Percentiles rank a stretch among this genome's conserved stretches.
Evolutionary conservation across 2,888 invertebrate genomes (phyloP).

Genomic region (Sinodicranocentrus sp.): DNA sequence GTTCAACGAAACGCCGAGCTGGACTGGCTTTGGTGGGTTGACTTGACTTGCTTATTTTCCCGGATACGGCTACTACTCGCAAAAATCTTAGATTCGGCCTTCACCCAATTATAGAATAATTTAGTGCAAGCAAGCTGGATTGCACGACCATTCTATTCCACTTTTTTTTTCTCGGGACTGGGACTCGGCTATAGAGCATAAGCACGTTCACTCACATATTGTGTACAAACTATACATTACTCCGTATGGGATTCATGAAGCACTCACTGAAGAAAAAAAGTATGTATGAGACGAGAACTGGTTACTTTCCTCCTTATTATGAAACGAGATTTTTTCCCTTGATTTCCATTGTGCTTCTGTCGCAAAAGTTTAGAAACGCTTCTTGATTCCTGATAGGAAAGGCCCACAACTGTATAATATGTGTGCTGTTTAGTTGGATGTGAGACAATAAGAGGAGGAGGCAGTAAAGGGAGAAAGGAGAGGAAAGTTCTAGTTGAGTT

Average conservation of each 20-base stretch:
- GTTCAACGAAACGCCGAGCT: neutral
- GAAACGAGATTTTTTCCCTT: constrained; percentile 21
- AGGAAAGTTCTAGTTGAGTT: constrained; percentile 19
- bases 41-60: constrained; percentile 29
- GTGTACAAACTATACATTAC: constrained; percentile 47
- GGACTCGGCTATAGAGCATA: constrained; percentile 38
- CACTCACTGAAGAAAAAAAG: constrained; percentile 17
- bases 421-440: constrained; percentile 54
- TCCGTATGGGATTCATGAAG: constrained; percentile 16
- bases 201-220: constrained; percentile 57
- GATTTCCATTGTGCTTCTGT: constrained; percentile 41
- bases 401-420: constrained; percentile 61
- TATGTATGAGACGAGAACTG: constrained; percentile 38
- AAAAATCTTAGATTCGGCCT: constrained; percentile 66
- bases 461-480: constrained; percentile 22
- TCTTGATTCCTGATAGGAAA: constrained; percentile 56
- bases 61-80: constrained; percentile 55
- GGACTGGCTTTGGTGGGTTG: constrained; percentile 44
- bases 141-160: constrained; percentile 34
- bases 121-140: constrained; percentile 66
- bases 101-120: constrained; percentile 72
- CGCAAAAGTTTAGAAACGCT: constrained; percentile 61
- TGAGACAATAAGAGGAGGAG: constrained; percentile 53
- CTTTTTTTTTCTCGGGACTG: neutral
- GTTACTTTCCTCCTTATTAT: constrained; percentile 21